Evolutionary conservation across 1,140 invertebrate species (phyloP), one percentile per base, ranked within the genome.

Genomic region (Macrotrachela quadricornifera): DNA sequence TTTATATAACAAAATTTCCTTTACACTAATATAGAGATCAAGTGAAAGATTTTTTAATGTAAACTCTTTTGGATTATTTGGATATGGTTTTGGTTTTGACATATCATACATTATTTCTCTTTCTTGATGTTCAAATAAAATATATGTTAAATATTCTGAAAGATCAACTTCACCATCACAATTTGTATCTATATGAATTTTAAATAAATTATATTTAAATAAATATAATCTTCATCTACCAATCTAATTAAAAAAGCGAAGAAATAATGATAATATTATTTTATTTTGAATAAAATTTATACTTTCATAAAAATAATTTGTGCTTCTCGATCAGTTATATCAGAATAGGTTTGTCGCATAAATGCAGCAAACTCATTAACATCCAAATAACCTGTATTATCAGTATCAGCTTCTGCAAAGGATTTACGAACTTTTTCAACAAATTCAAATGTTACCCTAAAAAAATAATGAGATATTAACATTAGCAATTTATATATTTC

Each of bases 101-200:
- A 63, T 60, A 46, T 60, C 58, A 9, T 57, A 57, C 64, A 66
- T 64, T 10, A 56, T 50, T 15, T 59, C 57, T 45, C 61, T 63
- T 49, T 64, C 65, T 41, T 64, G 58, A 41, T 62, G 62, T 47
- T 66, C 64, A 1, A 64, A 50, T 18, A 67, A 45, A 45, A 62
- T 64, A 49, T 63, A 67, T 6, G 63, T 62, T 10, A 63, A 59
- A 55, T 62, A 67, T 51, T 67, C 65, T 40, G 64, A 61, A 64
- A 64, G 66, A 50, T 67, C 64, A 1, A 67, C 60, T n/a, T 52
- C 46, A n/a, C 61, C 64, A 49, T 67, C 64, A 59, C 63, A 65
- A 51, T 65, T 62, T 4, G 63, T 59, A 49, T 67, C 65, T 12
- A 67, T 14, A 30, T 4, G 21, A 30, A 30, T 50, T 57, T 40